Conservation (phyloP, 2,797 vertebrate species). For the Hydrolagus colliei region DNA sequence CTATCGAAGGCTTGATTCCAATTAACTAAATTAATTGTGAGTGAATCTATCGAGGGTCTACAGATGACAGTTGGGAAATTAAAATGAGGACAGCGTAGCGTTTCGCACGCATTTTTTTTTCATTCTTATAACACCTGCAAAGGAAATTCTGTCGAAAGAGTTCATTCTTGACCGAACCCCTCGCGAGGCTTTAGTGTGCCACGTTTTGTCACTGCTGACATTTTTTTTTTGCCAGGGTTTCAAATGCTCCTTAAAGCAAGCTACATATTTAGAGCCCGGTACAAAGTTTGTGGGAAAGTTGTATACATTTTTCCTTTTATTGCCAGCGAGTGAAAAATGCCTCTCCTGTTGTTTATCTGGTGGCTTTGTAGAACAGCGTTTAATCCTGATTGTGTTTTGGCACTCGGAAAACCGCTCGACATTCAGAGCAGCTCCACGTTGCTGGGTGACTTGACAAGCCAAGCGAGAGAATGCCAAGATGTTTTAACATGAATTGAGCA, state of each 20-base stretch:
- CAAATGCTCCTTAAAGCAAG: too few species aligned
- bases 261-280: too few species aligned
- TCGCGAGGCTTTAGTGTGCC: background rate
- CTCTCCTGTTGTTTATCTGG: too few species aligned
- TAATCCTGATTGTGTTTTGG: too few species aligned
- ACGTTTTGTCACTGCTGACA: background rate
- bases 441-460: background rate
- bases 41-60: background rate
- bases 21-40: slow-evolving; percentile 15
- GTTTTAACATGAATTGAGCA: background rate
- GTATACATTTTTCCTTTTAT: too few species aligned
- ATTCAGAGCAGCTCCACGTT: background rate
- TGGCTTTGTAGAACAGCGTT: too few species aligned
- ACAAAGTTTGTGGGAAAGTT: too few species aligned
- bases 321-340: too few species aligned
- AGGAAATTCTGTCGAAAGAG: background rate
- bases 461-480: background rate
- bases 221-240: too few species aligned
- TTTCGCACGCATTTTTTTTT: background rate
- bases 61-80: background rate
- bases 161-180: background rate
- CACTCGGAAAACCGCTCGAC: background rate
- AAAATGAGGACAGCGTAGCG: too few species aligned
- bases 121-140: background rate
- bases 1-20: background rate